phyloP scores from a whole-genome alignment of 1,140 invertebrate species.

The Hetaerina americana region DNA sequence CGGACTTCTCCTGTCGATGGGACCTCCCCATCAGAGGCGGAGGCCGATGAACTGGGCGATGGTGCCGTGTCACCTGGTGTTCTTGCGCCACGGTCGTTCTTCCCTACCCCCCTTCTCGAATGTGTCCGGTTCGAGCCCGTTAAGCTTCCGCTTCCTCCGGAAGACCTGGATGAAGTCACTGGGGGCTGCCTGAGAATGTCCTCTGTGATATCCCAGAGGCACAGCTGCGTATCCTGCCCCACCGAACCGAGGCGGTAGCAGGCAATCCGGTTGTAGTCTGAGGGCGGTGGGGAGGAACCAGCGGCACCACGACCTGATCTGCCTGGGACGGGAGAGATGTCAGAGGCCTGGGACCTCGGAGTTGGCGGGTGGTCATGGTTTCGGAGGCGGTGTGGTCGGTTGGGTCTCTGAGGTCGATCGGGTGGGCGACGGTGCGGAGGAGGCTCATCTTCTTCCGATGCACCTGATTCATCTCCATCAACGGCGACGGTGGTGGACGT shows the following conservation, averaged over 20 bases:
- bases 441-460: constrained; percentile 40
- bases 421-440: constrained; percentile 9
- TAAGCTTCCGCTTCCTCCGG: neutral
- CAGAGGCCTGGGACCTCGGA: constrained; percentile 12
- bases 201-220: constrained; percentile 96
- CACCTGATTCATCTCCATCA: constrained; percentile 29
- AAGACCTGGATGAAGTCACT: neutral
- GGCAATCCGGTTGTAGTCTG: constrained; percentile 33
- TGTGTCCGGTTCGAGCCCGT: neutral
- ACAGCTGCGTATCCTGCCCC: constrained; percentile 94
- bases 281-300: constrained; percentile 20
- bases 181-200: constrained; percentile 64
- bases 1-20: neutral
- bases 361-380: constrained; percentile 11
- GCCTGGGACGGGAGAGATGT: neutral
- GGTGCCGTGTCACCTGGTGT: neutral
- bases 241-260: constrained; percentile 90
- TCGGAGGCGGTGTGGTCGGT: neutral
- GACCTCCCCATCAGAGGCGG: constrained; percentile 22
- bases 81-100: neutral
- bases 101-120: neutral
- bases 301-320: neutral
- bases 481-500: constrained; percentile 47
- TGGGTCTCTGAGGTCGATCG: neutral
- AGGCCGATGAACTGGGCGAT: constrained; percentile 18